A percentile compares a stretch with the other conserved stretches of the same genome.
Evolutionary conservation across 1,140 invertebrate species (phyloP).

Genomic region (Leptonema lineaticorne): DNA sequence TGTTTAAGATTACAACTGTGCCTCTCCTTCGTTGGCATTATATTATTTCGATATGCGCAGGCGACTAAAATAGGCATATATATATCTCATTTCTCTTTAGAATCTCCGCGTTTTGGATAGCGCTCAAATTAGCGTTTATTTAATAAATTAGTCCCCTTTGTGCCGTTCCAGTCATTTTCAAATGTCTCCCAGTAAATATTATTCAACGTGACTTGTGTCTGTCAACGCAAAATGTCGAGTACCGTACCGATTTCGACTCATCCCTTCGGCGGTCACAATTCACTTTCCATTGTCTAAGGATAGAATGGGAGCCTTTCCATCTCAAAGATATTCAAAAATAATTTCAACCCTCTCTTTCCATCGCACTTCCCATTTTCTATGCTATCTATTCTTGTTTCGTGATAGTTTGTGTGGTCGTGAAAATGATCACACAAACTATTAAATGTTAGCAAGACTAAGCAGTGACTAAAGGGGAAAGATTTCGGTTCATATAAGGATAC

Average conservation of each 20-base stretch:
- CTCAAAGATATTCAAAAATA: neutral
- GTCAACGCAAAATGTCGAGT: constrained; percentile 1
- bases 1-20: too few species aligned
- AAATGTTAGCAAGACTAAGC: neutral
- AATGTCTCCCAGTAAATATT: constrained; percentile 15
- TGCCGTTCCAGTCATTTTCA: constrained; percentile 1
- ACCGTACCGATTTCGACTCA: neutral
- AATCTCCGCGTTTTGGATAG: neutral
- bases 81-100: neutral
- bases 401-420: neutral
- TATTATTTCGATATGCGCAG: too few species aligned
- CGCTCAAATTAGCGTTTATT: constrained; percentile 5
- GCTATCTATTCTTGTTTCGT: too few species aligned
- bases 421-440: neutral
- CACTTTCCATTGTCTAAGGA: neutral
- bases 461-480: neutral
- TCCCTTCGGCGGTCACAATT: neutral
- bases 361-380: too few species aligned
- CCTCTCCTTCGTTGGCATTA: too few species aligned
- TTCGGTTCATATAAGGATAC: neutral
- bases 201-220: constrained; percentile 3
- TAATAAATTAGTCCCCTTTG: constrained; percentile 11
- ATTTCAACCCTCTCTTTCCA: neutral
- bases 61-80: too few species aligned
- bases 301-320: neutral